Evolutionary conservation across 2,888 invertebrate genomes (phyloP), one percentile per base, ranked within the genome.

Genomic region (Notodonta ziczac): DNA sequence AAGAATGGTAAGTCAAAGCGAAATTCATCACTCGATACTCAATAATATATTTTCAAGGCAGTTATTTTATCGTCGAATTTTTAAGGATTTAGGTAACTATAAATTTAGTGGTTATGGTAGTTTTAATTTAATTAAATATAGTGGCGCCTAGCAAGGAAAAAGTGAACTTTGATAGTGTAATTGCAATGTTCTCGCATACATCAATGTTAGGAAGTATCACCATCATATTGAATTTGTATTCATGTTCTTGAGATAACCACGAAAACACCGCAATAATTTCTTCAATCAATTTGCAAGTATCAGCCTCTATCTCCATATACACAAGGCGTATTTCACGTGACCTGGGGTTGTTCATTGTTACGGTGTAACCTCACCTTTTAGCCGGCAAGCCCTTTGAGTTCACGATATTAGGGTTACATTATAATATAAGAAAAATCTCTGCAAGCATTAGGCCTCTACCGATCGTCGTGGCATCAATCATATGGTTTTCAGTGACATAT

Each of bases 401-500:
- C 72, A 58, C 61, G 66, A 63, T 62, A 65, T 72, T 67, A 72
- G 24, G 57, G 63, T 67, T 65, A 61, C 24, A 24, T 24, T 24
- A 24, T 24, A 24, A 24, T 65, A 66, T 65, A 62, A 67, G 67
- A 68, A 65, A 66, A 70, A 77, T 73, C 67, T 69, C 65, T 70
- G 56, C 66, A 68, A 67, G 66, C 67, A 65, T 62, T 58, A 54
- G 63, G 61, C 61, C 60, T 63, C 59, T 63, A 57, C 57, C 39
- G 32, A 66, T 64, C 50, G 56, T 64, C 52, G 56, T 42, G 39
- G 62, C 80, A 79, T 79, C 73, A 77, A 79, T 79, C 78, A 77
- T 79, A 66, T 62, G 62, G 77, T 71, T 76, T 77, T 78, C 70
- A 63, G 62, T 54, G 58, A 42, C 57, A 61, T 54, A 64, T 63